Evolutionary conservation across 2,113 vertebrate species (phyloP), one percentile per base, ranked within the genome.

Genomic region (Pseudopodoces humilis): DNA sequence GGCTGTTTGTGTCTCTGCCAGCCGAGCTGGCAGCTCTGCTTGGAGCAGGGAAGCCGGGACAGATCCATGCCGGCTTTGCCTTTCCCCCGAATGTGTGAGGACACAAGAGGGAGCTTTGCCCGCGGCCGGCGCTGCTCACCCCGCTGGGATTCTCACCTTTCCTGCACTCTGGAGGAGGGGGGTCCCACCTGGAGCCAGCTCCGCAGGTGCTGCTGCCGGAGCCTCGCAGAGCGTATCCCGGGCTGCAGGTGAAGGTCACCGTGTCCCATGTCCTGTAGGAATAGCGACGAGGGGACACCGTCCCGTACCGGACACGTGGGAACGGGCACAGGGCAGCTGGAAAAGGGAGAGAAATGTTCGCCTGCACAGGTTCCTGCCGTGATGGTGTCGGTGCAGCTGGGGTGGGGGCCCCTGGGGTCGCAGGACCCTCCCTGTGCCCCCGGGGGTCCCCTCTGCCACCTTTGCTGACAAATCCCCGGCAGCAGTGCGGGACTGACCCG

Each of bases 261-360:
- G 39, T 77, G 68, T 92, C 55, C 83, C 71, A 4, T 0, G 0
- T 1, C 11, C 46, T 19, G 71, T 90, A 65, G 55, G 0, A 0
- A 4, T 0, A 0, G 23, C 0, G 76, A 12, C 0, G 0, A 0
- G 1, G 0, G 3, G 16, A 0, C 4, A 9, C 13, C 1, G 0
- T 27, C 28, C 94, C 88, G 12, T 80, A 0, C 15, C 0, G 50
- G 50, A 94, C 4, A 0, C 0, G 12, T 10, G 96, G 95, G 23
- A 1, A 0, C 0, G 2, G 63, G 90, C 96, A 97, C 0, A 0
- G 2, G 27, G 14, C 1, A 37, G 1, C 95, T 96, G 95, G 37
- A 23, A 46, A 44, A 70, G 21, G 12, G 5, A 63, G 33, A 60
- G 56, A 55, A 4, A 58, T 5, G 5, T n/a, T 77, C 3, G 6